These are phyloP conservation scores for Diarsia rubi DNA, from an alignment of 2,888 invertebrate genomes.

Conservation along the genomic window DNA sequence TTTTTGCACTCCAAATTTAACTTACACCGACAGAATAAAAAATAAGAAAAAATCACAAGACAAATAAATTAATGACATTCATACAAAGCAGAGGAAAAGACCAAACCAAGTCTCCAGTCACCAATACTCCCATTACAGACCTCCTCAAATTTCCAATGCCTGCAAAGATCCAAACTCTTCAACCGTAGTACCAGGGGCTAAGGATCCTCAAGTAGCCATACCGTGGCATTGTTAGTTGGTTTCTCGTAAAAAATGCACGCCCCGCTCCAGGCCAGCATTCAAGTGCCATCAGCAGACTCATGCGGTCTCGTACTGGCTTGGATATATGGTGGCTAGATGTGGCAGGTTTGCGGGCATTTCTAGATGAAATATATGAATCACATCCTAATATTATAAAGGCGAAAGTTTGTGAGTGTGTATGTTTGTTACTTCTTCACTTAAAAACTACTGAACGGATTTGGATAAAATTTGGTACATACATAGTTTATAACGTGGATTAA, in stretches of 20 bases:
- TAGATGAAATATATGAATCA: no score
- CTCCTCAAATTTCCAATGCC: constrained; percentile 32
- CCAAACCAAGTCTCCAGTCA: not conserved
- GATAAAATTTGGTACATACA: no score
- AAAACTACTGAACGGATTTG: no score
- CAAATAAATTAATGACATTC: not conserved
- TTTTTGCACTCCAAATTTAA: not conserved
- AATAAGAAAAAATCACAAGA: not conserved
- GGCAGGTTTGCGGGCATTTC: no score
- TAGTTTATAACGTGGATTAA: no score
- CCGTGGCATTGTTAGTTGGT: constrained; percentile 66
- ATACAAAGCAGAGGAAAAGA: not conserved
- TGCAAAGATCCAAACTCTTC: constrained; percentile 42
- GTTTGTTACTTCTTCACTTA: no score
- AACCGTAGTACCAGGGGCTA: constrained; percentile 44
- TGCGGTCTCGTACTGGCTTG: constrained; percentile 56
- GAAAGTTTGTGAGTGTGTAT: no score
- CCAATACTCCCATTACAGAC: constrained; percentile 38
- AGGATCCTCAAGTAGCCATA: constrained; percentile 60
- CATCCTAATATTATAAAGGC: no score
- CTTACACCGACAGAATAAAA: not conserved
- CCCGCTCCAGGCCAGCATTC: constrained; percentile 62
- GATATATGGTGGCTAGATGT: constrained; percentile 33
- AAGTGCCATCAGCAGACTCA: constrained; percentile 68
- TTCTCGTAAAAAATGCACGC: constrained; percentile 73